phyloP scores from a whole-genome alignment of 2,113 vertebrate species.

The Phylloscopus trochilus region DNA sequence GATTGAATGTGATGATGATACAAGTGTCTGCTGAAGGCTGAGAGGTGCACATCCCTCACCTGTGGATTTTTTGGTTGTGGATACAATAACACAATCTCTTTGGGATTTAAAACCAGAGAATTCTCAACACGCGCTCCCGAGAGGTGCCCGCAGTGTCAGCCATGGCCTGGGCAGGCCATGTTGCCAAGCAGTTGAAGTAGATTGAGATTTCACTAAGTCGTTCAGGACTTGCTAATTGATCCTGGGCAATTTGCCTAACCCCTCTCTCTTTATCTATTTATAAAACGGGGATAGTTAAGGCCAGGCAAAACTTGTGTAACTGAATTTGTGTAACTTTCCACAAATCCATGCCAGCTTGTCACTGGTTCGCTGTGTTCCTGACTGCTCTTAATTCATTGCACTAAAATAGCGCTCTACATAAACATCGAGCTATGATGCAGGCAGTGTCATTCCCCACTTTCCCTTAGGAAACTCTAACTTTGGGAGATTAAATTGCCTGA shows the following conservation, averaged over 20 bases:
- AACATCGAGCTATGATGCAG: not conserved
- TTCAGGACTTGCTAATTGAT: slow-evolving; percentile 53
- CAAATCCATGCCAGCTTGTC: slow-evolving; percentile 62
- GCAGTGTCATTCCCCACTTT: not conserved
- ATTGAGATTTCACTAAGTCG: not conserved
- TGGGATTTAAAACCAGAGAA: not conserved
- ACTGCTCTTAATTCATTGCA: slow-evolving; percentile 48
- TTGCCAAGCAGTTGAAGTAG: not conserved
- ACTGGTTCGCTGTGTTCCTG: slow-evolving; percentile 51
- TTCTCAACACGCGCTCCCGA: accelerated
- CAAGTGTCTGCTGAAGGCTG: not conserved
- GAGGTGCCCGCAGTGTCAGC: not conserved
- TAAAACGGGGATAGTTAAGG: slow-evolving; percentile 55
- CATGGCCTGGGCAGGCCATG: accelerated
- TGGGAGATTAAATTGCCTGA: not conserved
- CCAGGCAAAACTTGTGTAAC: slow-evolving; percentile 60
- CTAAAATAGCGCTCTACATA: slow-evolving; percentile 42
- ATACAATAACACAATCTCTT: accelerated
- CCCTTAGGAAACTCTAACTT: not conserved
- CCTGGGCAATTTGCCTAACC: slow-evolving; percentile 40
- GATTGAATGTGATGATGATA: not conserved
- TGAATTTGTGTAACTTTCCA: slow-evolving; percentile 68
- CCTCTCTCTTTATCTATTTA: slow-evolving; percentile 52
- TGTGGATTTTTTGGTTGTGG: not conserved
- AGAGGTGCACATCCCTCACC: accelerated